A percentile compares a stretch with the other conserved stretches of the same genome.
Evolutionary conservation across 1,140 invertebrate species (phyloP).

Genomic region (Drosophila athabasca): DNA sequence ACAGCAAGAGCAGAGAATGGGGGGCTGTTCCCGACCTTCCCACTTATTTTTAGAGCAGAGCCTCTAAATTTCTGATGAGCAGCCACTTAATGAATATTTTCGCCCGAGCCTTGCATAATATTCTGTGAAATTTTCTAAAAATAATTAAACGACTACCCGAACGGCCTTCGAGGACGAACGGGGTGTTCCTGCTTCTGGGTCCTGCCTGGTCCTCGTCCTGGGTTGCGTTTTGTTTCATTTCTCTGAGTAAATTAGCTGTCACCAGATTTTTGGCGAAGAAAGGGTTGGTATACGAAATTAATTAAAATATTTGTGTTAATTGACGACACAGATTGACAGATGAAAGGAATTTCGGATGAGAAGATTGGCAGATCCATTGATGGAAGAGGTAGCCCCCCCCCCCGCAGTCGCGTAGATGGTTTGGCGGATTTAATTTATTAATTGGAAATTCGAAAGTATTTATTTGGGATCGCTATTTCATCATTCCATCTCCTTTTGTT

Average conservation of each 20-base stretch:
- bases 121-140: constrained; percentile 57
- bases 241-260: constrained; percentile 43
- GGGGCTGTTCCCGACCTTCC: too few relatives aligned
- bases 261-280: constrained; percentile 3
- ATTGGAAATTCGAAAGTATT: too few relatives aligned
- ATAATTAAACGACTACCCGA: constrained; percentile 56
- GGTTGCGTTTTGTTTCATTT: background rate
- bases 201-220: background rate
- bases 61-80: constrained; percentile 75
- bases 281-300: constrained; percentile 15
- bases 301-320: constrained; percentile 43
- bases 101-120: constrained; percentile 38
- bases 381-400: too few relatives aligned
- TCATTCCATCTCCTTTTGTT: too few relatives aligned
- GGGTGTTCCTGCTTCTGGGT: background rate
- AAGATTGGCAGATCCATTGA: background rate
- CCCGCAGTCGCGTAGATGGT: too few relatives aligned
- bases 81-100: constrained; percentile 66
- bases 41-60: constrained; percentile 1
- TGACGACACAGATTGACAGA: background rate
- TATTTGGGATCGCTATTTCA: too few relatives aligned
- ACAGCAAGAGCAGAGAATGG: too few relatives aligned
- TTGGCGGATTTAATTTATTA: too few relatives aligned
- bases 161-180: background rate
- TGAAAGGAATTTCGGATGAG: background rate